A percentile compares a stretch with the other conserved stretches of the same genome.
Conservation (phyloP, 1,140 invertebrate species). For the Papilio helenus region DNA sequence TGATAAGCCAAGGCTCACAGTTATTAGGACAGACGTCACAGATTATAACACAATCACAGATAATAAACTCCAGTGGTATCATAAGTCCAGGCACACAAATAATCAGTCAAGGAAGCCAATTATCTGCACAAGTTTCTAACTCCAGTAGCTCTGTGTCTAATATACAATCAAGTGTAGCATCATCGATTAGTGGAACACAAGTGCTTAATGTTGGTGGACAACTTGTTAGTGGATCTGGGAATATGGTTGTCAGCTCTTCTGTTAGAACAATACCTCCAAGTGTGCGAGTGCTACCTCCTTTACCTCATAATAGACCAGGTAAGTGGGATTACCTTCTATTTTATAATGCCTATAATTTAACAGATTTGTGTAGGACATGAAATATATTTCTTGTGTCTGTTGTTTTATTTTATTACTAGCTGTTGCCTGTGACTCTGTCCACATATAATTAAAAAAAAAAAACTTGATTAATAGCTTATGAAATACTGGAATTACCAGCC, state of each 20-base stretch:
- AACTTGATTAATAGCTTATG: no score
- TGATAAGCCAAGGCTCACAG: conserved; percentile 74
- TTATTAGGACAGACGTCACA: conserved; percentile 66
- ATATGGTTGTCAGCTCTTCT: conserved; percentile 69
- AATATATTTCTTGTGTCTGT: conserved; percentile 12
- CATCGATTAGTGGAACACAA: conserved; percentile 65
- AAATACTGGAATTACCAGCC: no score
- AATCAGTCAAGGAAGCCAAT: conserved; percentile 75
- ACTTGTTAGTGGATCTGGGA: conserved; percentile 64
- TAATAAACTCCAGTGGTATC: conserved; percentile 67
- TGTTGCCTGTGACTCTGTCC: no score
- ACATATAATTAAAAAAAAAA: no score
- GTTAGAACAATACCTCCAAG: conserved; percentile 69
- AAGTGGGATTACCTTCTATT: conserved; percentile 33
- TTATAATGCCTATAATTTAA: conserved; percentile 10
- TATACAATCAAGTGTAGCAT: conserved; percentile 61
- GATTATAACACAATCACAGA: conserved; percentile 70
- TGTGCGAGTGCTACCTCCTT: conserved; percentile 70
- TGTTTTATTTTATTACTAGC: neutral
- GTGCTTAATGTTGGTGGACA: conserved; percentile 71
- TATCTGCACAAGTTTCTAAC: conserved; percentile 66
- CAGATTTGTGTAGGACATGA: neutral
- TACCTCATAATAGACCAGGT: conserved; percentile 74
- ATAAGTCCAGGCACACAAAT: conserved; percentile 75
- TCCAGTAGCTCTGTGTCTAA: conserved; percentile 54